A percentile compares a stretch with the other conserved stretches of the same genome.
These are phyloP conservation scores for Cydia fagiglandana DNA, from an alignment of 1,140 invertebrate species.

Conservation along the genomic window DNA sequence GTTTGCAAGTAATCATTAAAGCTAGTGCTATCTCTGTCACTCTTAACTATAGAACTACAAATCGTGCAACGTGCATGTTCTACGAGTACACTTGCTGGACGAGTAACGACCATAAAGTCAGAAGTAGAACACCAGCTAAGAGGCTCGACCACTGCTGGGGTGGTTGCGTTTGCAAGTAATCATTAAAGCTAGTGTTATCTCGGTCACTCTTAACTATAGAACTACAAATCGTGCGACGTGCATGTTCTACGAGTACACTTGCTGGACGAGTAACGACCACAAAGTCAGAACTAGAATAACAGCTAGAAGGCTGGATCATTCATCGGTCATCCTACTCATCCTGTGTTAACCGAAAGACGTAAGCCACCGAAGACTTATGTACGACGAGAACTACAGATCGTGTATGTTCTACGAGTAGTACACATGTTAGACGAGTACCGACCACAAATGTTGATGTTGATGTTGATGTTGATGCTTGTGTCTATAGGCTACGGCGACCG, in stretches of 20 bases:
- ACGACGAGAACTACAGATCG: constrained; percentile 41
- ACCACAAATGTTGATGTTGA: no score
- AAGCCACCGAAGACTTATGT: no score
- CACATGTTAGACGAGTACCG: constrained; percentile 51
- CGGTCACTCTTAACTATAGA: constrained; percentile 1
- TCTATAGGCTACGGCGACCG: no score
- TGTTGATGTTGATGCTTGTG: no score
- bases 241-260: constrained; percentile 55
- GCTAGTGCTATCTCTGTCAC: not conserved
- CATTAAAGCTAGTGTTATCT: not conserved
- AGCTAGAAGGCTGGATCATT: constrained; percentile 32
- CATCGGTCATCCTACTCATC: no score
- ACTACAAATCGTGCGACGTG: constrained; percentile 38
- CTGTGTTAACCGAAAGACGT: no score
- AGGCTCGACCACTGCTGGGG: constrained; percentile 18
- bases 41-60: not conserved
- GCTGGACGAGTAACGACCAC: constrained; percentile 45
- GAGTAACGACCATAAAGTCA: not conserved
- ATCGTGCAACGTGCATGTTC: constrained; percentile 45
- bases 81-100: constrained; percentile 60
- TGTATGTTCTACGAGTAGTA: constrained; percentile 56
- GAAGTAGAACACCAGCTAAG: constrained; percentile 38
- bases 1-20: constrained; percentile 57
- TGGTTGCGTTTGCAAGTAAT: constrained; percentile 63
- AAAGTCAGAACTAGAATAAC: constrained; percentile 28